These are phyloP conservation scores for Rhamphomyia laevipes DNA, from an alignment of 2,888 invertebrate genomes.

Conservation along the genomic window DNA sequence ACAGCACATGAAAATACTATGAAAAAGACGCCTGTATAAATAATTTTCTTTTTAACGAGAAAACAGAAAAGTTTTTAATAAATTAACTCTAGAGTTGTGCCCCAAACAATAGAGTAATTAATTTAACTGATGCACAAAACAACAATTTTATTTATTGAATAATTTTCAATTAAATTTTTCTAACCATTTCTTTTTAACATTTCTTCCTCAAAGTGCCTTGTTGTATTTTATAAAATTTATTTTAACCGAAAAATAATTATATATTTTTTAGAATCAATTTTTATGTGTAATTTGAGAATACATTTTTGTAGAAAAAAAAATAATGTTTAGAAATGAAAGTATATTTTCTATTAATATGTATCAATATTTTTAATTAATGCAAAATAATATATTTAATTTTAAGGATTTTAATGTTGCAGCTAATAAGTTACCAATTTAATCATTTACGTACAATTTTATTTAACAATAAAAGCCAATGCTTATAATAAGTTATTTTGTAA, in stretches of 20 bases:
- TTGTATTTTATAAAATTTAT: not conserved
- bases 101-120: not conserved
- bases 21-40: conserved; percentile 32
- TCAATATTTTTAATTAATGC: not conserved
- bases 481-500: no score
- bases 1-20: conserved; percentile 75
- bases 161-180: not conserved
- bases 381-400: no score
- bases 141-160: not conserved
- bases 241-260: not conserved
- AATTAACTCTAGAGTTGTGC: not conserved
- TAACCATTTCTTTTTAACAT: not conserved
- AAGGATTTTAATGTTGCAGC: no score
- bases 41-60: not conserved
- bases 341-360: not conserved
- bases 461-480: no score
- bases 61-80: not conserved
- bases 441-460: no score
- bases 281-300: not conserved
- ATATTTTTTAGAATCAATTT: not conserved
- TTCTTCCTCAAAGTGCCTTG: not conserved
- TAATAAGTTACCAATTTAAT: no score
- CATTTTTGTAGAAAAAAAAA: not conserved
- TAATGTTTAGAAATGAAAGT: not conserved
- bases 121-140: not conserved